A percentile compares a stretch with the other conserved stretches of the same genome.
phyloP scores from a whole-genome alignment of 1,140 invertebrate genomes.

The Araneus ventricosus region DNA sequence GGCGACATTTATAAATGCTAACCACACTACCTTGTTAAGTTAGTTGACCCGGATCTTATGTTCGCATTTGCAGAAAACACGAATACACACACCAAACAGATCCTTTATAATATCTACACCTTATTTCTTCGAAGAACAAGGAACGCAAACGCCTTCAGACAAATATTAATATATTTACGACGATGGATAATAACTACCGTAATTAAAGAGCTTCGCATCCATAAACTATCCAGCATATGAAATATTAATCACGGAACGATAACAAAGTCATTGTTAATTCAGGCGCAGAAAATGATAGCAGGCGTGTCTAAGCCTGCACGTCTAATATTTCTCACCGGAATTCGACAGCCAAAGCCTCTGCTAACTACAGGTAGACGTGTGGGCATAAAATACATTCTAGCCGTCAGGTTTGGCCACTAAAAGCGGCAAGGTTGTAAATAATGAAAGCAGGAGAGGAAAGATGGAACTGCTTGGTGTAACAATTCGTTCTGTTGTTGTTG shows the following conservation, averaged over 20 bases:
- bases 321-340: background rate
- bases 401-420: background rate
- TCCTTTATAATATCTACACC: too few species aligned
- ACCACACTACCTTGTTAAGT: too few species aligned
- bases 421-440: conserved; percentile 23
- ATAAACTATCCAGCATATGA: too few species aligned
- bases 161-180: too few species aligned
- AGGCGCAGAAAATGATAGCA: background rate
- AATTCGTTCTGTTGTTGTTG: background rate
- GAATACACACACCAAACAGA: background rate
- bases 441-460: background rate
- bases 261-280: background rate
- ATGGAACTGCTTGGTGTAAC: background rate
- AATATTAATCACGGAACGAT: background rate
- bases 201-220: too few species aligned
- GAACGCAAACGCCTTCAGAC: too few species aligned
- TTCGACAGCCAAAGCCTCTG: background rate
- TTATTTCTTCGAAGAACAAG: too few species aligned
- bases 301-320: background rate
- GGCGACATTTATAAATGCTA: too few species aligned
- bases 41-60: background rate
- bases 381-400: background rate
- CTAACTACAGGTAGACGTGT: background rate
- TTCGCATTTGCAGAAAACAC: background rate
- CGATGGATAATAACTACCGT: too few species aligned